Conservation (phyloP, 2,797 vertebrate species). For the Epinephelus awoara region DNA sequence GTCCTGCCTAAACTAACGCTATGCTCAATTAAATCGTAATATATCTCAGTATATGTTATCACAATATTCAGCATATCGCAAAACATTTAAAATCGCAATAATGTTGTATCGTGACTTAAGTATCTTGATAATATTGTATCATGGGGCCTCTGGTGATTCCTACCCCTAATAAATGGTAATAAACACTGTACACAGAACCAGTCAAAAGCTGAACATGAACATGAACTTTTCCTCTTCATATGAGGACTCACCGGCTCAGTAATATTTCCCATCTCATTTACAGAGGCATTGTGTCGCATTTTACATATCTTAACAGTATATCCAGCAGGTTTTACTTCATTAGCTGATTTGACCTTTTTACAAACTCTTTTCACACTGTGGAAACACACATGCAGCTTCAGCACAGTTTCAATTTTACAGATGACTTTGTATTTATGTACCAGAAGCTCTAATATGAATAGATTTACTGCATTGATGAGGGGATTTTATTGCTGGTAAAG, state of each 20-base stretch:
- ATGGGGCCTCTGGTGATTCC: too few relatives aligned
- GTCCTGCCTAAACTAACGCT: too few relatives aligned
- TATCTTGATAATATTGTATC: too few relatives aligned
- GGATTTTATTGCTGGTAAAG: not conserved
- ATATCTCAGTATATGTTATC: too few relatives aligned
- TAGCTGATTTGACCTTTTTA: not conserved
- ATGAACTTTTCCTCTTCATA: not conserved
- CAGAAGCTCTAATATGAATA: not conserved
- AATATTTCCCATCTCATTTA: not conserved
- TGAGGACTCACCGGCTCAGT: too few relatives aligned
- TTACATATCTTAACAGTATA: not conserved
- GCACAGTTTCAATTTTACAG: not conserved
- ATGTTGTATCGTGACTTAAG: too few relatives aligned
- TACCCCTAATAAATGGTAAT: too few relatives aligned
- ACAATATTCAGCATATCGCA: too few relatives aligned
- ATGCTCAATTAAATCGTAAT: too few relatives aligned
- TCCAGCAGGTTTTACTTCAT: not conserved
- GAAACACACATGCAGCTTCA: not conserved
- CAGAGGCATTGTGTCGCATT: not conserved
- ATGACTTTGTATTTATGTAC: not conserved
- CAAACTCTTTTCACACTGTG: not conserved
- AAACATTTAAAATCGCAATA: too few relatives aligned
- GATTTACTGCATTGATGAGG: not conserved
- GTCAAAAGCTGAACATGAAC: too few relatives aligned
- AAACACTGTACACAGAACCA: not conserved